These are phyloP conservation scores for Sciurus carolinensis DNA, from an alignment of 2,797 vertebrate genomes.

Conservation along the genomic window DNA sequence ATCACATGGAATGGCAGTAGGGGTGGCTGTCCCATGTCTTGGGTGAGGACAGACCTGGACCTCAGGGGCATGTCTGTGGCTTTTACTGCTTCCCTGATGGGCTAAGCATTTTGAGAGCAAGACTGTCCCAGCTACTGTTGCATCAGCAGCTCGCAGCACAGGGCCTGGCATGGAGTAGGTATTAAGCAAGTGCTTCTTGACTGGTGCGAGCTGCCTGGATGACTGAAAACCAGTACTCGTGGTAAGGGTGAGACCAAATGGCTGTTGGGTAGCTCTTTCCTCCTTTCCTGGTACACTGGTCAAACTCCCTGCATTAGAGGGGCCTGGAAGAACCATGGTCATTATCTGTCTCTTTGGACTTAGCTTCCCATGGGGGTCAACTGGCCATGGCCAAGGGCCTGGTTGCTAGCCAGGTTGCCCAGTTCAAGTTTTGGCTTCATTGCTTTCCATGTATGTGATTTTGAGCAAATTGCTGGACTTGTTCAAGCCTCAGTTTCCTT, in stretches of 20 bases:
- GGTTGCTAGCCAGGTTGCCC: no score
- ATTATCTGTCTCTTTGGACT: background rate
- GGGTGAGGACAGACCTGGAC: background rate
- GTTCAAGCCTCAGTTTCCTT: slow-evolving; percentile 16
- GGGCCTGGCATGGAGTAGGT: background rate
- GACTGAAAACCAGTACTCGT: background rate
- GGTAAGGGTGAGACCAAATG: background rate
- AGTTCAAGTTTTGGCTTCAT: slow-evolving; percentile 18
- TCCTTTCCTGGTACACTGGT: background rate
- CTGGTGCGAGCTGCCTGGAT: background rate
- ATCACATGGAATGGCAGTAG: background rate
- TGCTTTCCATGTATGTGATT: background rate
- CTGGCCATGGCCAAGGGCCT: background rate
- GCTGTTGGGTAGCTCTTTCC: background rate
- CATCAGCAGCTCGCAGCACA: background rate
- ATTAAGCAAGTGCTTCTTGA: slow-evolving; percentile 55
- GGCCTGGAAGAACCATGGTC: background rate
- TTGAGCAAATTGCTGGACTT: background rate
- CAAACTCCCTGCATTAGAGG: background rate
- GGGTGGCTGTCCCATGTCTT: background rate
- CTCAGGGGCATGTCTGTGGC: background rate
- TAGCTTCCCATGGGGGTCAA: background rate
- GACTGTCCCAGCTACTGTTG: background rate
- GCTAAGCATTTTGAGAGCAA: background rate
- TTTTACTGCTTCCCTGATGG: background rate